Evolutionary conservation across 2,888 invertebrate species (phyloP).

Genomic region (Nephrocerus scutellatus): DNA sequence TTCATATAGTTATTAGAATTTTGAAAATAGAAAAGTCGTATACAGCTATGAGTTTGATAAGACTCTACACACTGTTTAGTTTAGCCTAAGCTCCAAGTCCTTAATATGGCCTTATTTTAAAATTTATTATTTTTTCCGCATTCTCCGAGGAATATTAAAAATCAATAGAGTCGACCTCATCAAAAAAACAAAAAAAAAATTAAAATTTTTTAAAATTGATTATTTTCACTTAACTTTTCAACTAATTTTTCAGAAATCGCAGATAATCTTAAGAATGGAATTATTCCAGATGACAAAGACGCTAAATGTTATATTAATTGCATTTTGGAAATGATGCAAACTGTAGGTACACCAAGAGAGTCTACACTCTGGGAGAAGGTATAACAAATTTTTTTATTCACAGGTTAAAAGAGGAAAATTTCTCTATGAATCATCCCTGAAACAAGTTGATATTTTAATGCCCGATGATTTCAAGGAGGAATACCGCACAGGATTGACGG

Average conservation of each 20-base stretch:
- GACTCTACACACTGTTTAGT: too few species aligned
- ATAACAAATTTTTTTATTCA: background rate
- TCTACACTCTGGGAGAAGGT: background rate
- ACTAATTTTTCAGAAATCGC: conserved; percentile 28
- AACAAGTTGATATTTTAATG: conserved; percentile 43
- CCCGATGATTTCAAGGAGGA: conserved; percentile 39
- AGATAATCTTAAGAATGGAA: conserved; percentile 34
- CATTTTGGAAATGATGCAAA: conserved; percentile 50
- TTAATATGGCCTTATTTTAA: background rate
- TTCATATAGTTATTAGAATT: background rate
- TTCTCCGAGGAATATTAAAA: too few species aligned
- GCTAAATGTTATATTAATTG: conserved; percentile 53
- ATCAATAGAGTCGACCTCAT: too few species aligned
- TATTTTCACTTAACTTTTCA: background rate
- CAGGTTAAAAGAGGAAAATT: conserved; percentile 47
- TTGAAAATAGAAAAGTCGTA: background rate
- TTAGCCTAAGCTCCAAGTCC: too few species aligned
- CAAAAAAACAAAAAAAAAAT: too few species aligned
- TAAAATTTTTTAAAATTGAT: too few species aligned
- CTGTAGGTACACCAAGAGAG: conserved; percentile 41
- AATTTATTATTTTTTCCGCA: background rate
- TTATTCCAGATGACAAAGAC: conserved; percentile 38
- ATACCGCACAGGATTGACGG: conserved; percentile 31
- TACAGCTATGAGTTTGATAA: too few species aligned
- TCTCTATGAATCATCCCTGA: conserved; percentile 36